A percentile compares a stretch with the other conserved stretches of the same genome.
phyloP scores from a whole-genome alignment of 2,797 vertebrate species.

The Tangara arthus region DNA sequence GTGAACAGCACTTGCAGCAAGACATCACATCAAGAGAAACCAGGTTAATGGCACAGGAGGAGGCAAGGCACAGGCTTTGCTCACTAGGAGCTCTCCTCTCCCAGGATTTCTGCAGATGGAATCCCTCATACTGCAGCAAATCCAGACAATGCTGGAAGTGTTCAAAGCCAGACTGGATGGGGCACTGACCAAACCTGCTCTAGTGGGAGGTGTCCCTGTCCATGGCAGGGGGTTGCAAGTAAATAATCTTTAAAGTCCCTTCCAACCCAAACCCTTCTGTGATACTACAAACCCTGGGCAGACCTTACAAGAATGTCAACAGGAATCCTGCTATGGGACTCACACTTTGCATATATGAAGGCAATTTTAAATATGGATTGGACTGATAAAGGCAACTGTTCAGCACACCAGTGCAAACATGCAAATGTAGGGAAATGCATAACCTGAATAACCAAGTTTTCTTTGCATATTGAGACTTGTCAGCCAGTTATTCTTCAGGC shows the following conservation, averaged over 20 bases:
- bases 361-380: background rate
- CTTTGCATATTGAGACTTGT: background rate
- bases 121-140: background rate
- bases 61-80: background rate
- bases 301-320: background rate
- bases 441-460: background rate
- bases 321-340: background rate
- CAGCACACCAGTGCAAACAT: background rate
- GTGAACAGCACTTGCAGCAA: background rate
- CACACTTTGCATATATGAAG: background rate
- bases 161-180: background rate
- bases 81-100: background rate
- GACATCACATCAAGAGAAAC: background rate
- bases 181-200: background rate
- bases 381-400: background rate
- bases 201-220: background rate
- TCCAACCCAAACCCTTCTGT: background rate
- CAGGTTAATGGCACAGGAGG: background rate
- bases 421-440: background rate
- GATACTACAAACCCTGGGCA: background rate
- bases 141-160: rapidly evolving
- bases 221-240: rapidly evolving
- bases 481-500: background rate
- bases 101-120: background rate
- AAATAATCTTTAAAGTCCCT: background rate